Evolutionary conservation across 64 coral and sea anemone species (phyloP).

Genomic region (Astreopora myriophthalma): DNA sequence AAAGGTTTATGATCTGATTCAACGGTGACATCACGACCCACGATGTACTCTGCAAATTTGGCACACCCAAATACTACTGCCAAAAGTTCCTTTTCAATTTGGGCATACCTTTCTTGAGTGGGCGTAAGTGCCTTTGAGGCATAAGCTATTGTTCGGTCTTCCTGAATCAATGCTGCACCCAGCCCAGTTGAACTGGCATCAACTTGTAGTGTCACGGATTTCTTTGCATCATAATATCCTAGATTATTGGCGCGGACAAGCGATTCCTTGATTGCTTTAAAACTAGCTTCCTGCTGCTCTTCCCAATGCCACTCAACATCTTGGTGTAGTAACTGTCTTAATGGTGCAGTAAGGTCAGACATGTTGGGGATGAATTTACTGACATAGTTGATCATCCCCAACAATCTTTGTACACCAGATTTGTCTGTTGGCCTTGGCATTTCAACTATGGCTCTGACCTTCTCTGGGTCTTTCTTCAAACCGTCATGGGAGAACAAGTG

Average conservation of each 20-base stretch:
- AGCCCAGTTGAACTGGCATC: conserved; percentile 30
- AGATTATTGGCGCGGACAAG: conserved; percentile 3
- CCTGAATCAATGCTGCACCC: not conserved
- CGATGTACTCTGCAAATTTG: conserved; percentile 47
- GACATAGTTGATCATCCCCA: conserved; percentile 44
- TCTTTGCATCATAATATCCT: not conserved
- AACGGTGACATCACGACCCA: not conserved
- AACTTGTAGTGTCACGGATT: conserved; percentile 11
- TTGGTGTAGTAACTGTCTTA: conserved; percentile 23
- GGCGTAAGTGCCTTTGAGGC: conserved; percentile 32
- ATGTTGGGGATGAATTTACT: conserved; percentile 63
- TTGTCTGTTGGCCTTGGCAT: too few relatives aligned
- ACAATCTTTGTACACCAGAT: conserved; percentile 48
- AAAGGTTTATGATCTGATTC: conserved; percentile 20
- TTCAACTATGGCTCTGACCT: too few relatives aligned
- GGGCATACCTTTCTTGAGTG: conserved; percentile 17
- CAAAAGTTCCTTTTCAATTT: conserved; percentile 55
- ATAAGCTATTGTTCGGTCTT: not conserved
- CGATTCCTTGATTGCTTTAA: conserved; percentile 32
- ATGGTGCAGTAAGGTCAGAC: conserved; percentile 58
- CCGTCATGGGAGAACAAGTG: too few relatives aligned
- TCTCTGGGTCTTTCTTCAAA: too few relatives aligned
- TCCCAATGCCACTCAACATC: conserved; percentile 68
- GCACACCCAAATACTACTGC: conserved; percentile 52
- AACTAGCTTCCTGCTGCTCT: conserved; percentile 42